These are phyloP conservation scores for Catocala nupta DNA, from an alignment of 2,888 invertebrate genomes.

Conservation along the genomic window DNA sequence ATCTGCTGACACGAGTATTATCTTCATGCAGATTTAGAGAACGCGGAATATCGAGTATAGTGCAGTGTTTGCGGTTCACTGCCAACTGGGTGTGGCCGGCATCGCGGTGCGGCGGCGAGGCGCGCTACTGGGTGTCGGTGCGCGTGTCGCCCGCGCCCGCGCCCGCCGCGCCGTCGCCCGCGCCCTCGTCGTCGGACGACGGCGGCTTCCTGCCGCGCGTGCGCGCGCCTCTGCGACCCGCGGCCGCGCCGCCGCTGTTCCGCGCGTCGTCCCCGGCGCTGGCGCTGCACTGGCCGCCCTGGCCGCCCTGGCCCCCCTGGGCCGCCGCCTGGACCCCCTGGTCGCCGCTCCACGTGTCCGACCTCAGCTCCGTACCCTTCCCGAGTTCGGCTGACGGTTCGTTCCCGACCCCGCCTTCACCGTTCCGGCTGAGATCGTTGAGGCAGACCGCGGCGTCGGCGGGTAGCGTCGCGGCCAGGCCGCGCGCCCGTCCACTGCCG, in stretches of 20 bases:
- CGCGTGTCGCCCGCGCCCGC: conserved; percentile 65
- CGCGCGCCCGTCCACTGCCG: conserved; percentile 89
- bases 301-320: conserved; percentile 90
- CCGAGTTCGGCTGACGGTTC: conserved; percentile 93
- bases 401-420: conserved; percentile 92
- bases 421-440: conserved; percentile 88
- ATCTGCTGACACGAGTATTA: conserved; percentile 21
- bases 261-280: conserved; percentile 81
- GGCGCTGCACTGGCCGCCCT: conserved; percentile 79
- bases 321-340: conserved; percentile 89
- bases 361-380: conserved; percentile 94
- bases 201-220: conserved; percentile 92
- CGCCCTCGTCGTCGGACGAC: conserved; percentile 91
- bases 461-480: conserved; percentile 82
- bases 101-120: conserved; percentile 88
- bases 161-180: conserved; percentile 73
- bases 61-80: conserved; percentile 87
- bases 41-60: conserved; percentile 98
- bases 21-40: conserved; percentile 92
- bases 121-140: conserved; percentile 64
- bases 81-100: conserved; percentile 92
- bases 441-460: conserved; percentile 89
- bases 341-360: conserved; percentile 93
- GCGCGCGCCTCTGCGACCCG: conserved; percentile 86
- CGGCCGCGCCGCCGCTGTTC: conserved; percentile 87